Conservation (phyloP, 1,140 invertebrate genomes). For the Sinonovacula constricta region DNA sequence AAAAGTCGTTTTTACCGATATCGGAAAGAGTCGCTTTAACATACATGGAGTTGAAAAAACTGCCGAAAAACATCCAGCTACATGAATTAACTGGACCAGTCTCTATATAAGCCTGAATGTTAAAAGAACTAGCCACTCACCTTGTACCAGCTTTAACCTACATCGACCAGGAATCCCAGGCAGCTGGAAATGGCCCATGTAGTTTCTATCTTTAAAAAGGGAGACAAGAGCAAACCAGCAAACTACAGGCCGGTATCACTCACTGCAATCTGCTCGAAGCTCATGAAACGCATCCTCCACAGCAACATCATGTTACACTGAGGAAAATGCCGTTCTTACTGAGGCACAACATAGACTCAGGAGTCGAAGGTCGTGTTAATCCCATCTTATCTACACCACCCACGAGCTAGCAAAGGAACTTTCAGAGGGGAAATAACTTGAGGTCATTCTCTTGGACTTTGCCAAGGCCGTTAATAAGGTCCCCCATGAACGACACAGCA, state of each 20-base stretch:
- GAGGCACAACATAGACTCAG: conserved; percentile 30
- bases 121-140: too few relatives aligned
- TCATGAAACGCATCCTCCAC: conserved; percentile 48
- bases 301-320: conserved; percentile 36
- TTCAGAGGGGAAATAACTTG: background rate
- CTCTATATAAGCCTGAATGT: too few relatives aligned
- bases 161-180: too few relatives aligned
- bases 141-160: too few relatives aligned
- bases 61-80: too few relatives aligned
- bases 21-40: too few relatives aligned
- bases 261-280: conserved; percentile 48
- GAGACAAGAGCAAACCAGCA: background rate
- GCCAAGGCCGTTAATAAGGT: conserved; percentile 33
- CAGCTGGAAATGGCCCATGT: background rate
- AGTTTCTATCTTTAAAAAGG: conserved; percentile 1
- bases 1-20: too few relatives aligned
- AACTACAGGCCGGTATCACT: conserved; percentile 14
- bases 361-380: conserved; percentile 52
- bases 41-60: too few relatives aligned
- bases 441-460: too few relatives aligned
- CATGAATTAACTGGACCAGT: too few relatives aligned
- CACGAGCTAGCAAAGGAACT: conserved; percentile 12
- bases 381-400: conserved; percentile 19
- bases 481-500: conserved; percentile 8
- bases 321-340: conserved; percentile 21